Percentiles rank a stretch among this genome's conserved stretches.
phyloP scores from a whole-genome alignment of 2,888 invertebrate species.

The Nomada hirtipes region DNA sequence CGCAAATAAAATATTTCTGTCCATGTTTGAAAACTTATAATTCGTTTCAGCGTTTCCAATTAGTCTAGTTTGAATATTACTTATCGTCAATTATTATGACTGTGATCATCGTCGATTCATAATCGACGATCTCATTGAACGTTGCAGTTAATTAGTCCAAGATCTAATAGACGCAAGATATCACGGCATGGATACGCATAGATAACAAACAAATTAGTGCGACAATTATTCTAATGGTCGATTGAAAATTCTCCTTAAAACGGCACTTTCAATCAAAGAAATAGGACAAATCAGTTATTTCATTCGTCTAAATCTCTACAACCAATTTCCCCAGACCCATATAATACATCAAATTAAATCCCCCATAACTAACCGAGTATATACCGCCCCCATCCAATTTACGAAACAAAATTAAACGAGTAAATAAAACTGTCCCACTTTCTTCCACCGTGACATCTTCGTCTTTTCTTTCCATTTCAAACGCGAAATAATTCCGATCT shows the following conservation, averaged over 20 bases:
- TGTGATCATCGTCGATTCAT: too few relatives aligned
- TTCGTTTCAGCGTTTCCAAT: constrained; percentile 2
- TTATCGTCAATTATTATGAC: background rate
- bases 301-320: background rate
- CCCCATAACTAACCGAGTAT: too few relatives aligned
- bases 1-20: too few relatives aligned
- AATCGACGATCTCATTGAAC: background rate
- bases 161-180: constrained; percentile 3
- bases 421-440: too few relatives aligned
- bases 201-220: background rate
- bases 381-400: too few relatives aligned
- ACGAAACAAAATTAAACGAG: too few relatives aligned
- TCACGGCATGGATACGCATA: background rate
- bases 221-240: constrained; percentile 13
- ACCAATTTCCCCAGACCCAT: too few relatives aligned
- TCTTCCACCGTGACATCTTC: too few relatives aligned
- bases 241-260: background rate
- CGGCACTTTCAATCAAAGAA: background rate
- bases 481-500: too few relatives aligned
- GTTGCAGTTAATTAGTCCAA: background rate
- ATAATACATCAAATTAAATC: too few relatives aligned
- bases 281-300: too few relatives aligned
- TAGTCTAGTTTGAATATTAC: background rate
- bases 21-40: background rate
- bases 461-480: too few relatives aligned